phyloP scores from a whole-genome alignment of 2,113 vertebrate species.

The Lampris incognitus region DNA sequence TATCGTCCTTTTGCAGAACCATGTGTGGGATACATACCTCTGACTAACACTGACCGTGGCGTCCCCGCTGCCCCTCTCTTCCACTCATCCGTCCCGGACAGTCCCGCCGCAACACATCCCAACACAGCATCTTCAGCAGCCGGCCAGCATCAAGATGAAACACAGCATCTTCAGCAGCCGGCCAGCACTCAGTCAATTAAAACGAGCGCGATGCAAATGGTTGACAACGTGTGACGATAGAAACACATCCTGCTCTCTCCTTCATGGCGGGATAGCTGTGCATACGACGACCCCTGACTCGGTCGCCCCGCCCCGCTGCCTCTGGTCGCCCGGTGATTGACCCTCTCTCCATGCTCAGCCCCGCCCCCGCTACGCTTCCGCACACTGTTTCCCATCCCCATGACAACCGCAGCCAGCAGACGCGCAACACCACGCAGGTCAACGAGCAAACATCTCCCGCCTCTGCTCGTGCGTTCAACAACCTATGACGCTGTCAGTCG shows the following conservation, averaged over 20 bases:
- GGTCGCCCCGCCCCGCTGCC: not conserved
- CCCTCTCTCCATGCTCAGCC: constrained; percentile 14
- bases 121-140: not conserved
- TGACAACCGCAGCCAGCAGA: constrained; percentile 49
- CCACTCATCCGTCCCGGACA: not conserved
- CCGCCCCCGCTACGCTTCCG: constrained; percentile 27
- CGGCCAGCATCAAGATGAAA: too few species aligned
- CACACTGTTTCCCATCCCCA: constrained; percentile 64
- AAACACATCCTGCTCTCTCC: too few species aligned
- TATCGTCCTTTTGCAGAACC: not conserved
- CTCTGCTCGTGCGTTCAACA: constrained; percentile 21
- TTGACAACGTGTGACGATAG: too few species aligned
- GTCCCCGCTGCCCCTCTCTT: not conserved
- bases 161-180: too few species aligned
- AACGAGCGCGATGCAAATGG: too few species aligned
- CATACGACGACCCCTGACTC: not conserved
- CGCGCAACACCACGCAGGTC: constrained; percentile 28
- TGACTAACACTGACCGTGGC: not conserved
- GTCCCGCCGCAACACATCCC: not conserved
- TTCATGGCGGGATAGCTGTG: not conserved
- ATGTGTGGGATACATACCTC: not conserved
- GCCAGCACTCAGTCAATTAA: too few species aligned
- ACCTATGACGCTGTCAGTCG: constrained; percentile 10
- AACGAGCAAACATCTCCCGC: not conserved
- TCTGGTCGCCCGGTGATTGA: constrained; percentile 9